These are phyloP conservation scores for Gasteruption jaculator DNA, from an alignment of 2,888 invertebrate species.

Conservation along the genomic window DNA sequence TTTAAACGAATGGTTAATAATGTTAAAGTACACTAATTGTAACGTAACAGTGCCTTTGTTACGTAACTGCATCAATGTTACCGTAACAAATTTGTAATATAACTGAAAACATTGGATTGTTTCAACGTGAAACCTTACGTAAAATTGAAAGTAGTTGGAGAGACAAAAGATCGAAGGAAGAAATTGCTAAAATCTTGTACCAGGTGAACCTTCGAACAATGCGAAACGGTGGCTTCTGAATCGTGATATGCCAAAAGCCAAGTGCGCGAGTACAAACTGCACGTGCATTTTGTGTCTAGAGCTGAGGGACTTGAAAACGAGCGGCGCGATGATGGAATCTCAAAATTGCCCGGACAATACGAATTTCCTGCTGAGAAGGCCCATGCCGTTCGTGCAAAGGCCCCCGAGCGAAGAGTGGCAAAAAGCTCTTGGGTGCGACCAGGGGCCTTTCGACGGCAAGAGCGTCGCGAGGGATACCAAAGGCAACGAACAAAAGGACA, in stretches of 20 bases:
- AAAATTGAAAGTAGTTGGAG: no score
- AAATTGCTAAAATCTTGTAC: no score
- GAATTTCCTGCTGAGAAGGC: conserved; percentile 51
- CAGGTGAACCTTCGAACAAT: no score
- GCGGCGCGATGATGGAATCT: conserved; percentile 38
- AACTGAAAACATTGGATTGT: no score
- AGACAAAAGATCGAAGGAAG: no score
- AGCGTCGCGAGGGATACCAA: no score
- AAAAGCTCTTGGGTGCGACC: conserved; percentile 25
- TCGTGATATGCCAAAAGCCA: conserved; percentile 27
- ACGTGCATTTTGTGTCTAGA: conserved; percentile 73
- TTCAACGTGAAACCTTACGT: no score
- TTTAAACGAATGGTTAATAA: no score
- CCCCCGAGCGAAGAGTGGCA: conserved; percentile 40
- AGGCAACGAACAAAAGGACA: conserved; percentile 34
- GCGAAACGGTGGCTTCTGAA: not conserved
- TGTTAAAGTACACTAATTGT: no score
- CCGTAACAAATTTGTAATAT: no score
- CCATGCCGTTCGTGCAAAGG: conserved; percentile 37
- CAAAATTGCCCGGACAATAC: conserved; percentile 57
- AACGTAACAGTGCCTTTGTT: no score
- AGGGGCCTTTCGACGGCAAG: conserved; percentile 30
- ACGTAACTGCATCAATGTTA: no score
- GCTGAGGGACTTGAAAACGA: conserved; percentile 59
- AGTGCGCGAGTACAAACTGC: conserved; percentile 55